Conservation (phyloP, 30 jellyfish, hydroid and myxozoan genomes). For the Aurelia aurita complex sp. Pacific region DNA sequence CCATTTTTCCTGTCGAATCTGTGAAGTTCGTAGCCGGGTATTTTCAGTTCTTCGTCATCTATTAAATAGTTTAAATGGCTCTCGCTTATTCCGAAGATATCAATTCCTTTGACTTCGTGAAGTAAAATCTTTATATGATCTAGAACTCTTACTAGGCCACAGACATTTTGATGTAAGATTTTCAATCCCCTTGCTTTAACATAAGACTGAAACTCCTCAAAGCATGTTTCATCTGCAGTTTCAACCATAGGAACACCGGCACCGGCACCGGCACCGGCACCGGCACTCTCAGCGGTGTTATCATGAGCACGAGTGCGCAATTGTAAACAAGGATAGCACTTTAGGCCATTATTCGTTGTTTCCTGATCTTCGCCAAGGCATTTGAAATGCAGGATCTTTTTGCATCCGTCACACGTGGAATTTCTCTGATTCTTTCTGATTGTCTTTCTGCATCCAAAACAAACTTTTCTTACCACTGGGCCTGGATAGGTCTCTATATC, state of each 20-base stretch:
- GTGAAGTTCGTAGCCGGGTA: conserved; percentile 58
- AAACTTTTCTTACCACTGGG: too few relatives aligned
- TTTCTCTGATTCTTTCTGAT: too few relatives aligned
- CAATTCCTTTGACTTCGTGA: conserved; percentile 26
- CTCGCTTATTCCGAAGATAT: conserved; percentile 51
- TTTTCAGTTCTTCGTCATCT: conserved; percentile 42
- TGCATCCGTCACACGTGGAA: conserved; percentile 31
- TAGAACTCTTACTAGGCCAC: conserved; percentile 55
- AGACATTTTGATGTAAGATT: neutral
- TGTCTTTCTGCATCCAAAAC: too few relatives aligned
- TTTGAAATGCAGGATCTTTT: conserved; percentile 36
- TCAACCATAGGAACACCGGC: conserved; percentile 25
- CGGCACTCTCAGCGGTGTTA: conserved; percentile 14
- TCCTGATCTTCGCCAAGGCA: conserved; percentile 28
- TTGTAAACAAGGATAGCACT: conserved; percentile 26
- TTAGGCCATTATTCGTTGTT: conserved; percentile 22
- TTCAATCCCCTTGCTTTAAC: conserved; percentile 53
- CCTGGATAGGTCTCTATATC: too few relatives aligned
- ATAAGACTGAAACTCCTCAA: conserved; percentile 51
- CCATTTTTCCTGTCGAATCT: conserved; percentile 53
- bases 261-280: too few relatives aligned
- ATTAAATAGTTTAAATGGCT: conserved; percentile 36
- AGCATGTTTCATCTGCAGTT: conserved; percentile 25
- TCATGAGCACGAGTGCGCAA: conserved; percentile 28
- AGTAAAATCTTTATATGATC: conserved; percentile 42